Evolutionary conservation across 1,140 invertebrate species (phyloP).

Genomic region (Neuroterus valhalla): DNA sequence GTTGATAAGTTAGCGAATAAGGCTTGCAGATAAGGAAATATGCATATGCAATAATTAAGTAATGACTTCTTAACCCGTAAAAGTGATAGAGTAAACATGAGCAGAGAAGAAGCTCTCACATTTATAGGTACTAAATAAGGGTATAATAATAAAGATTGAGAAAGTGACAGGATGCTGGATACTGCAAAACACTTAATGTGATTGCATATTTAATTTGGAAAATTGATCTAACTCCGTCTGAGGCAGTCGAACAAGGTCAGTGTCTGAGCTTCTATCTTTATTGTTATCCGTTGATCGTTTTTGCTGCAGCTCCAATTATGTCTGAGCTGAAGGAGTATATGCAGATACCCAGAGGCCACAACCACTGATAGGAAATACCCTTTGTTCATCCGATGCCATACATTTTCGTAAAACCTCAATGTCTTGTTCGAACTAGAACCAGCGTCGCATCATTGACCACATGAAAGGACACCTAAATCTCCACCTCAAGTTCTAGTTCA

Average conservation of each 20-base stretch:
- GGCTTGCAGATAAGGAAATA: too few species aligned
- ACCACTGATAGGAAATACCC: conserved; percentile 1
- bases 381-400: conserved; percentile 26
- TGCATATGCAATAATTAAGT: too few species aligned
- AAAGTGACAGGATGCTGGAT: too few species aligned
- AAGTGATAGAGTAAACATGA: too few species aligned
- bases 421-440: conserved; percentile 7
- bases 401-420: conserved; percentile 13
- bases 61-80: too few species aligned
- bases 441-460: conserved; percentile 14
- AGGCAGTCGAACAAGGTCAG: neutral
- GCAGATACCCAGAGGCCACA: conserved; percentile 8
- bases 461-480: conserved; percentile 2
- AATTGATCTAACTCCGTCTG: neutral
- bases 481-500: neutral
- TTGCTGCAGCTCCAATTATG: conserved; percentile 5
- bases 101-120: too few species aligned
- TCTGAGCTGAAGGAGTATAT: neutral
- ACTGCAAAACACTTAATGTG: neutral
- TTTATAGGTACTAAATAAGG: too few species aligned
- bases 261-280: conserved; percentile 22
- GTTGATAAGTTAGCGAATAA: too few species aligned
- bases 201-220: neutral
- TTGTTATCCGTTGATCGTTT: conserved; percentile 10
- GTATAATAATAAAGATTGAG: too few species aligned